Evolutionary conservation across 1,140 invertebrate species (phyloP), one percentile per base, ranked within the genome.

Genomic region (Holotrichia oblita): DNA sequence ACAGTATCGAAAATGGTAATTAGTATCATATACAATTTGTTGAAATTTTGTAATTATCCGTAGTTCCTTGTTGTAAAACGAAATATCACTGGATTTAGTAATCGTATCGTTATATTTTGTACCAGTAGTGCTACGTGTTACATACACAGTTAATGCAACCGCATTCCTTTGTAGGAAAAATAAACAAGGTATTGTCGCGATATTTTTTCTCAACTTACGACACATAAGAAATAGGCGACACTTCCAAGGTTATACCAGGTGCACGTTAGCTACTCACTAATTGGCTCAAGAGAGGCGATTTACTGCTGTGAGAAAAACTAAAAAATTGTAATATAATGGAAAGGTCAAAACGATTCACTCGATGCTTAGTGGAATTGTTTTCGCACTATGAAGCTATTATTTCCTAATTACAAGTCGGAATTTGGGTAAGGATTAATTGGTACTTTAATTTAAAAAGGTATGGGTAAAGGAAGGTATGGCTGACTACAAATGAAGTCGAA

Each of bases 131-230:
- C n/a, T 34, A 34, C 27, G 27, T 34, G 27, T 34, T 34, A 55
- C 48, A 14, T 17, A 55, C 14, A 17, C 17, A 6, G 48, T 55
- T 55, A 55, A n/a, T 55, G 48, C 14, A 55, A 55, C 48, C 48
- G 48, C 48, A 55, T 55, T 55, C 48, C 48, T 17, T 55, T 55
- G 14, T 55, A 55, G 48, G 48, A 55, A 55, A 55, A 55, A 55
- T 55, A 55, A 55, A 55, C 48, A 55, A 55, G 48, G 48, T 17
- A 55, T 55, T 55, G 48, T 55, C 48, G 48, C 48, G 48, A 55
- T 55, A 55, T 55, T 55, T 55, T 34, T 55, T 55, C 48, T 17
- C 48, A 55, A 55, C 48, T 55, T n/a, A 17, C 48, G 48, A 55
- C 48, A 55, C n/a, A 14, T 6, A n/a, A 55, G 14, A 55, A 55